Evolutionary conservation across 2,888 invertebrate species (phyloP).

Genomic region (Drosophila tanythrix): DNA sequence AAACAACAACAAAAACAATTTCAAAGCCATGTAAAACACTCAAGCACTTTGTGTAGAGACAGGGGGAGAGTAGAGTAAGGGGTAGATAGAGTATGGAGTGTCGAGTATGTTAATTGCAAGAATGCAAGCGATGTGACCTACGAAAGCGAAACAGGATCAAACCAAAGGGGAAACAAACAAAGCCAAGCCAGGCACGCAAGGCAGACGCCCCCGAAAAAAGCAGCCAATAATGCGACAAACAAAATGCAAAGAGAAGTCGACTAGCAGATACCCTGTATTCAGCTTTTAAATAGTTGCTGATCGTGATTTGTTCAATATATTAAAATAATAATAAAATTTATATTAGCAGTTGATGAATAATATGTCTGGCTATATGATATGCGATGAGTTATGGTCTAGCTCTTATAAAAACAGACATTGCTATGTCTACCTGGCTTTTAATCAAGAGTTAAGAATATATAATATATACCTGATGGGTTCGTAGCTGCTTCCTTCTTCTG

Average conservation of each 20-base stretch:
- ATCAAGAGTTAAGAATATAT: neutral
- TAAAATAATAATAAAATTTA: no score
- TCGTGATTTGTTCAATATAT: no score
- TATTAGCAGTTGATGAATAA: no score
- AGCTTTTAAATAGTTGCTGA: neutral
- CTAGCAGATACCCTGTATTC: neutral
- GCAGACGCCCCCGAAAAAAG: conserved; percentile 49
- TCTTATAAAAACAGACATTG: no score
- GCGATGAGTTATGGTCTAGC: no score
- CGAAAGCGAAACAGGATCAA: conserved; percentile 19
- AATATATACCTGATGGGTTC: neutral
- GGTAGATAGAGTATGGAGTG: conserved; percentile 41
- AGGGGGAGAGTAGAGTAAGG: conserved; percentile 2
- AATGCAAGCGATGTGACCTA: conserved; percentile 69
- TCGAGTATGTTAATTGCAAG: conserved; percentile 70
- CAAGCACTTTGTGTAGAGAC: conserved; percentile 9
- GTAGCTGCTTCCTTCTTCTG: neutral
- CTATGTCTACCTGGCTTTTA: neutral
- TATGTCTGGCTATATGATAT: no score
- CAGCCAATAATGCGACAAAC: conserved; percentile 68
- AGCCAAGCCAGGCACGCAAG: conserved; percentile 22
- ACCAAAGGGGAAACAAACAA: conserved; percentile 8
- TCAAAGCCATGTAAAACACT: conserved; percentile 66
- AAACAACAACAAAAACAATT: conserved; percentile 39
- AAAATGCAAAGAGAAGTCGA: conserved; percentile 6